Evolutionary conservation across 64 coral and sea anemone genomes (phyloP).

Genomic region (Platygyra sinensis): DNA sequence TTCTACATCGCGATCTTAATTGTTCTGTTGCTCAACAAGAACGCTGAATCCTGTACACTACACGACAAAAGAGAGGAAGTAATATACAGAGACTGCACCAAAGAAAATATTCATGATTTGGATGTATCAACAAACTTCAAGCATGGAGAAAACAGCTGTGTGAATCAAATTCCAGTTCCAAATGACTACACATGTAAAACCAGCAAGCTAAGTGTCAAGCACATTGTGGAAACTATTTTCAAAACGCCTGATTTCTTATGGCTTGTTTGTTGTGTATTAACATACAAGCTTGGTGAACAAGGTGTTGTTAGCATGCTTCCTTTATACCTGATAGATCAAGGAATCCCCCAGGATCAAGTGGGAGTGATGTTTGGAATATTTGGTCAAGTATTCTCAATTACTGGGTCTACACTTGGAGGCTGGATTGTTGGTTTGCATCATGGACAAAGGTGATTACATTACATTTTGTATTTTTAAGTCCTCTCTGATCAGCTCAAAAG

Average conservation of each 20-base stretch:
- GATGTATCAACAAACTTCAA: background rate
- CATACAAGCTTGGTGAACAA: conserved; percentile 97
- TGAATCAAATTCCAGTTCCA: background rate
- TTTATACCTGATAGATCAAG: conserved; percentile 78
- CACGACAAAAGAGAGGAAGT: background rate
- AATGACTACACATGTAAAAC: background rate
- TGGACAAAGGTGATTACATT: conserved; percentile 11
- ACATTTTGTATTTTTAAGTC: background rate
- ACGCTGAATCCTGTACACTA: background rate
- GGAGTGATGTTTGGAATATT: conserved; percentile 75
- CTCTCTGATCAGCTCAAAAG: too few species aligned
- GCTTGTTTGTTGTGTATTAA: conserved; percentile 66
- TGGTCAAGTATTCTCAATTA: conserved; percentile 82
- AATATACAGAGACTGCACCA: background rate
- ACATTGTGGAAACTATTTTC: conserved; percentile 49
- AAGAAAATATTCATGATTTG: background rate
- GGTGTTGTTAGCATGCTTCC: conserved; percentile 85
- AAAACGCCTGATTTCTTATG: conserved; percentile 63
- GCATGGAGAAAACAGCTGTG: too few species aligned
- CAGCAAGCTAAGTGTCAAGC: background rate
- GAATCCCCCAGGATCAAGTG: conserved; percentile 53
- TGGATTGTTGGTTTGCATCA: conserved; percentile 52
- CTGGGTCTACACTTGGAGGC: conserved; percentile 83
- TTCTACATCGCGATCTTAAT: conserved; percentile 48
- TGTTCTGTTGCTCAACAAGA: background rate